A percentile compares a stretch with the other conserved stretches of the same genome.
Evolutionary conservation across 35 echinoderm and acorn worm species (phyloP).

Genomic region (Amphiura filiformis): DNA sequence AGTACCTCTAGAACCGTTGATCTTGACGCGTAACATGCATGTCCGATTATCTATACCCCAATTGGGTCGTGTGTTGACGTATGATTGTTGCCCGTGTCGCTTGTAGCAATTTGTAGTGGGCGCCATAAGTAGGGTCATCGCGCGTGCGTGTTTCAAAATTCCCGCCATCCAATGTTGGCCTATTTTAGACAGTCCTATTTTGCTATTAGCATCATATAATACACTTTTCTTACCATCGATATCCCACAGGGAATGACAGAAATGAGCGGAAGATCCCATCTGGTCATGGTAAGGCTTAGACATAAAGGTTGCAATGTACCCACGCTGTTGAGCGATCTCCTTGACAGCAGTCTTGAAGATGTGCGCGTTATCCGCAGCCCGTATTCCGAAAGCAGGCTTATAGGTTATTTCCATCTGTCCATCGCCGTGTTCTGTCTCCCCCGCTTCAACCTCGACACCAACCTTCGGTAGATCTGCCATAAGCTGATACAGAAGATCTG

Average conservation of each 20-base stretch:
- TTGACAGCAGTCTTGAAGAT: conserved; percentile 69
- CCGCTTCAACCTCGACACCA: conserved; percentile 56
- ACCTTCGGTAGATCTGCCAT: conserved; percentile 10
- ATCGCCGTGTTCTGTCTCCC: conserved; percentile 41
- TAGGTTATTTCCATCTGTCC: conserved; percentile 70
- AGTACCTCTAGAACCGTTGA: conserved; percentile 43
- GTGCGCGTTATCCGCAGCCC: conserved; percentile 55
- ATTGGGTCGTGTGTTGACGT: conserved; percentile 35
- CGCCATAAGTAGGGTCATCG: conserved; percentile 48
- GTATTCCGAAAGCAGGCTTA: conserved; percentile 65
- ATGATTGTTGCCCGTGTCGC: conserved; percentile 4
- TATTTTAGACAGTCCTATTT: conserved; percentile 43
- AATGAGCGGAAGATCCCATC: conserved; percentile 55
- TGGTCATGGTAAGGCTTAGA: conserved; percentile 45
- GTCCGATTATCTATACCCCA: conserved; percentile 84
- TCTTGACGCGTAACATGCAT: conserved; percentile 56
- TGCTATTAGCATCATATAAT: conserved; percentile 19
- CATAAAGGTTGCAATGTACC: conserved; percentile 74
- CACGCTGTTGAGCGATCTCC: conserved; percentile 60
- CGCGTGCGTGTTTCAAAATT: conserved; percentile 51
- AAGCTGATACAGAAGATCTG: conserved; percentile 49
- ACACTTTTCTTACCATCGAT: conserved; percentile 15
- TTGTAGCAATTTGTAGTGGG: conserved; percentile 64
- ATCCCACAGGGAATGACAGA: conserved; percentile 79
- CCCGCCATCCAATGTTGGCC: conserved; percentile 75